Evolutionary conservation across 2,113 vertebrate species (phyloP).

Genomic region (Thalassoma bifasciatum): DNA sequence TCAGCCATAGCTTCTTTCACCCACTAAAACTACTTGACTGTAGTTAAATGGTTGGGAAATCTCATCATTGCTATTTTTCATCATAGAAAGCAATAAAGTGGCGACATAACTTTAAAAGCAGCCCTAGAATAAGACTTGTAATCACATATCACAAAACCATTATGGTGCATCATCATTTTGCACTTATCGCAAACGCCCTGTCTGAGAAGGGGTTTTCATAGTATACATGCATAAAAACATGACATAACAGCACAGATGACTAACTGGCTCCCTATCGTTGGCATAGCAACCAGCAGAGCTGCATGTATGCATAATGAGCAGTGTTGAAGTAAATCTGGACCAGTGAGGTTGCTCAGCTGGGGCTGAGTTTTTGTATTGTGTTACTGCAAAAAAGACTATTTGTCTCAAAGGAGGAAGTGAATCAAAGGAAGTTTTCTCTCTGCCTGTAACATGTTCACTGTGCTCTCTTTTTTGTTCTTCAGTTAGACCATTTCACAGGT

Average conservation of each 20-base stretch:
- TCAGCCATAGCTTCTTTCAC: no score
- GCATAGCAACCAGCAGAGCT: constrained; percentile 22
- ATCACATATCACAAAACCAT: neutral
- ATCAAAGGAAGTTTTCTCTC: no score
- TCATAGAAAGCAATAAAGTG: no score
- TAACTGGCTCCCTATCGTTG: constrained; percentile 38
- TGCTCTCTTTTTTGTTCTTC: neutral
- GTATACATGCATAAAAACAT: constrained; percentile 9
- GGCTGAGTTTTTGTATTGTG: constrained; percentile 2
- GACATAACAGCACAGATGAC: constrained; percentile 44
- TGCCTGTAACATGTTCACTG: neutral
- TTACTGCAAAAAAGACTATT: constrained; percentile 3
- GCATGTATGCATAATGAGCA: constrained; percentile 38
- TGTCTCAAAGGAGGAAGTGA: neutral
- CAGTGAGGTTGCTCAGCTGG: constrained; percentile 18
- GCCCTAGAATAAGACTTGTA: neutral
- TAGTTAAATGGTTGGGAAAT: no score
- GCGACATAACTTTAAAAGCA: neutral
- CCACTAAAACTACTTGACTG: no score
- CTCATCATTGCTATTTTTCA: no score
- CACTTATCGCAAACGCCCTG: neutral
- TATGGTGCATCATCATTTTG: constrained; percentile 7
- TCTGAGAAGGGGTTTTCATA: neutral
- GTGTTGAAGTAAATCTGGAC: constrained; percentile 40
- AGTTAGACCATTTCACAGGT: neutral